phyloP scores from a whole-genome alignment of 2,113 vertebrate genomes.

The Trinectes maculatus region DNA sequence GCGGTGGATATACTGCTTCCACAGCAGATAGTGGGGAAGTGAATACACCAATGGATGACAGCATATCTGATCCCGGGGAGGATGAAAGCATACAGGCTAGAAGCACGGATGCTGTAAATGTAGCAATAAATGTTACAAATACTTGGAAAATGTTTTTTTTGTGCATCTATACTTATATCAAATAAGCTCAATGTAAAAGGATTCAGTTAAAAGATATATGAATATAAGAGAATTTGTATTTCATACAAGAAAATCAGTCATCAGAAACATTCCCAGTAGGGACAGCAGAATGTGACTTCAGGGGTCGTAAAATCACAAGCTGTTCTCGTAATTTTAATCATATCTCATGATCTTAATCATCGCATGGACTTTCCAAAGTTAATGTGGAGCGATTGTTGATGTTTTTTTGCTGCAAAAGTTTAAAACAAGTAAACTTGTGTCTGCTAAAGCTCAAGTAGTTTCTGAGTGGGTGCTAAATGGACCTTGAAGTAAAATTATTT shows the following conservation, averaged over 20 bases:
- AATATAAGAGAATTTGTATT: too few relatives aligned
- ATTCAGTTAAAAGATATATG: too few relatives aligned
- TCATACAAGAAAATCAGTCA: too few relatives aligned
- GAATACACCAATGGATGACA: slow-evolving; percentile 10
- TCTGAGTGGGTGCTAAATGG: not conserved
- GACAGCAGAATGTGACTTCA: too few relatives aligned
- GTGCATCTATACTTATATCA: too few relatives aligned
- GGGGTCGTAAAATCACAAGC: too few relatives aligned
- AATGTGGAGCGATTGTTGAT: too few relatives aligned
- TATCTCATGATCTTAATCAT: not conserved
- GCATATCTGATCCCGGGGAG: not conserved
- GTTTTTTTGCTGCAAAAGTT: not conserved
- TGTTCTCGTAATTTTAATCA: not conserved
- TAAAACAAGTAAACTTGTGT: not conserved
- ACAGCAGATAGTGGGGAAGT: not conserved
- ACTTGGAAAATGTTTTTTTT: not conserved
- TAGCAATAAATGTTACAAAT: too few relatives aligned
- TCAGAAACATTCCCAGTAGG: too few relatives aligned
- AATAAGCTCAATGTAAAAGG: too few relatives aligned
- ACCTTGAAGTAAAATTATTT: not conserved
- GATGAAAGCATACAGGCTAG: slow-evolving; percentile 12
- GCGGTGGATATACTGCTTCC: not conserved
- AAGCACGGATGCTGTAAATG: not conserved
- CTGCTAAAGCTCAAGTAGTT: not conserved
- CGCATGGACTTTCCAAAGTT: not conserved